Percentiles rank a stretch among this genome's conserved stretches.
Conservation (phyloP, 2,797 vertebrate genomes). For the Denticeps clupeoides region DNA sequence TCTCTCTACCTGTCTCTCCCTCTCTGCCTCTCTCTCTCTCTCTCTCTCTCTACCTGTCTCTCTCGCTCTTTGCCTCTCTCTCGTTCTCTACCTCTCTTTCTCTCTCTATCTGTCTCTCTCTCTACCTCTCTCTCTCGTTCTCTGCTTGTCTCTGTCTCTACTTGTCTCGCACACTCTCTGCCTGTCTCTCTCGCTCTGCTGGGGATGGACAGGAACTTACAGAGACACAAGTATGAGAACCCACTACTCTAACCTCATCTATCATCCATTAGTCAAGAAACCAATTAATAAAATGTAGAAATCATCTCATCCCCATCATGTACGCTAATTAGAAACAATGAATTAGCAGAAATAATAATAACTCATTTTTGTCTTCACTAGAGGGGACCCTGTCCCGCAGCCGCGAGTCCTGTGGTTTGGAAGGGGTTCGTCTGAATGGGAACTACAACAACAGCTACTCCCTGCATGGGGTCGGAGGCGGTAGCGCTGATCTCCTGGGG, state of each 20-base stretch:
- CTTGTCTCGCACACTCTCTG: background rate
- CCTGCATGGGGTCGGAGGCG: slow-evolving; percentile 70
- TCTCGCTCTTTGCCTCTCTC: background rate
- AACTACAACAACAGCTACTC: slow-evolving; percentile 95
- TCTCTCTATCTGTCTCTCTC: slow-evolving; percentile 3
- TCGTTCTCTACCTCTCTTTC: background rate
- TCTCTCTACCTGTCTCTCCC: background rate
- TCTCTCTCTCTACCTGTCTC: slow-evolving; percentile 8
- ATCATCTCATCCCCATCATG: no score
- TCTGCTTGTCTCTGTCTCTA: slow-evolving; percentile 6
- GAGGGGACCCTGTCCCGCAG: slow-evolving; percentile 71
- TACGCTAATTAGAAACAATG: no score
- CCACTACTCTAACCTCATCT: background rate
- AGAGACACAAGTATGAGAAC: slow-evolving; percentile 29
- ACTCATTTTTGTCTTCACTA: slow-evolving; percentile 40
- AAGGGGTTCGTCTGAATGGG: slow-evolving; percentile 84
- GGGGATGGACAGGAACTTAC: slow-evolving; percentile 24
- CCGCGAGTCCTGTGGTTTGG: slow-evolving; percentile 78
- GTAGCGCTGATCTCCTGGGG: slow-evolving; percentile 67
- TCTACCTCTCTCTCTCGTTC: slow-evolving; percentile 18
- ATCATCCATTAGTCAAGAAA: slow-evolving; percentile 29
- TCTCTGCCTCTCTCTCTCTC: background rate
- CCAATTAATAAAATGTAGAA: slow-evolving; percentile 24
- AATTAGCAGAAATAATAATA: background rate
- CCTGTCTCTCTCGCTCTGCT: slow-evolving; percentile 2